Percentiles rank a stretch among this genome's conserved stretches.
These are phyloP conservation scores for Muntiacus reevesi DNA, from an alignment of 2,113 vertebrate species.

Conservation along the genomic window DNA sequence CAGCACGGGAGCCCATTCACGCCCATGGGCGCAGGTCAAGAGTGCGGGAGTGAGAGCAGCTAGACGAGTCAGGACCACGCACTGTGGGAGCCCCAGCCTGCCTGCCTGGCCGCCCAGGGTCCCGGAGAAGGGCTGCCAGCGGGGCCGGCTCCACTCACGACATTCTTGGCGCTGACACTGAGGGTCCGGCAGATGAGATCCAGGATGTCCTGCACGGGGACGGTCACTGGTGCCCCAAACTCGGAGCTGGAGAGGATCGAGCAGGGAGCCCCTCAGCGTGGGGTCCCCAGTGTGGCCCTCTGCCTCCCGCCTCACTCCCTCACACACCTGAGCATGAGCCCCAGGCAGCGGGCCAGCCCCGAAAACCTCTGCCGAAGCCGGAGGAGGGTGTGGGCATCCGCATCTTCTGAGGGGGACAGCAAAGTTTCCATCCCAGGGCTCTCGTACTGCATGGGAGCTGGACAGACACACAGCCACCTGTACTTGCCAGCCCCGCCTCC, in stretches of 20 bases:
- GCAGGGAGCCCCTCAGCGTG: background rate
- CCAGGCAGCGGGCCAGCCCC: constrained; percentile 84
- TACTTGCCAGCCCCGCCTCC: background rate
- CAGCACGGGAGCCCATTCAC: background rate
- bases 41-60: background rate
- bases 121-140: background rate
- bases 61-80: fast-evolving
- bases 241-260: constrained; percentile 81
- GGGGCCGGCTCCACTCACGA: constrained; percentile 77
- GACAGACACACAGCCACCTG: background rate
- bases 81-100: background rate
- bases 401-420: constrained; percentile 81
- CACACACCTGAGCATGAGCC: constrained; percentile 79
- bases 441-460: constrained; percentile 84
- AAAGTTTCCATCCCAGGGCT: constrained; percentile 84
- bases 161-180: constrained; percentile 85
- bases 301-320: background rate
- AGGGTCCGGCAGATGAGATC: constrained; percentile 89
- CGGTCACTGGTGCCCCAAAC: constrained; percentile 85
- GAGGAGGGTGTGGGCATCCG: constrained; percentile 82
- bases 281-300: background rate
- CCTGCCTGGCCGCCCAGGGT: background rate
- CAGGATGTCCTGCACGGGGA: constrained; percentile 88
- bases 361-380: constrained; percentile 86
- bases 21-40: fast-evolving